Evolutionary conservation across 2,797 vertebrate species (phyloP), one percentile per base, ranked within the genome.

Genomic region (Acomys russatus): DNA sequence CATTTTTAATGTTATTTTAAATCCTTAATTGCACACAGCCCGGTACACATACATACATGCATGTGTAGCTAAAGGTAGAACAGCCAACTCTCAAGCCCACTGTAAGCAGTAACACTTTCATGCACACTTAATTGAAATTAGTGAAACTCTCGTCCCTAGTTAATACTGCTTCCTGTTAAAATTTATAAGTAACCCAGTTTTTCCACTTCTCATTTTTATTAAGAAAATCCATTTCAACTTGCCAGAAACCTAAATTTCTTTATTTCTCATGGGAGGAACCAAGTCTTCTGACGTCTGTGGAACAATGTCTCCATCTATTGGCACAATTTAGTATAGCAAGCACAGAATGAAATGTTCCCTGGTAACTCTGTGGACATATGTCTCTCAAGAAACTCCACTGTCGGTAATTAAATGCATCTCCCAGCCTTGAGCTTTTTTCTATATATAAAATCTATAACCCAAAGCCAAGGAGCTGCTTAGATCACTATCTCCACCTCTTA

Each of bases 301-400:
- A 98, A 97, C 98, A 98, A 98, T 5, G 97, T 93, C 97, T 77
- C 98, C 98, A 98, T 94, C 98, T 98, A 98, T 93, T 97, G 98
- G 98, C 54, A 82, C 18, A 54, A 96, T 56, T 54, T 86, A 94
- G 96, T 49, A 66, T 80, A 97, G 95, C 98, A 96, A 54, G 92
- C 79, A 73, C 64, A 20, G 68, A 96, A 78, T 95, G 89, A 96
- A 96, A 86, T 77, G 23, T 33, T 83, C 80, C 92, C 76, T 22
- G 7, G 7, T 80, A 92, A 94, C 20, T 96, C 96, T 97, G 64
- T 38, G 68, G 68, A 94, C 49, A 56, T 63, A 33, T 94, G 78
- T 97, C 80, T 96, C 85, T 96, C 68, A 87, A 71, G 86, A 76
- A 6, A 28, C 89, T 92, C 92, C 22, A 91, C 33, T 61, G 44